Base-by-base conservation (phyloP, 1,140 invertebrate species). In the Pentalonia nigronervosa region DNA sequence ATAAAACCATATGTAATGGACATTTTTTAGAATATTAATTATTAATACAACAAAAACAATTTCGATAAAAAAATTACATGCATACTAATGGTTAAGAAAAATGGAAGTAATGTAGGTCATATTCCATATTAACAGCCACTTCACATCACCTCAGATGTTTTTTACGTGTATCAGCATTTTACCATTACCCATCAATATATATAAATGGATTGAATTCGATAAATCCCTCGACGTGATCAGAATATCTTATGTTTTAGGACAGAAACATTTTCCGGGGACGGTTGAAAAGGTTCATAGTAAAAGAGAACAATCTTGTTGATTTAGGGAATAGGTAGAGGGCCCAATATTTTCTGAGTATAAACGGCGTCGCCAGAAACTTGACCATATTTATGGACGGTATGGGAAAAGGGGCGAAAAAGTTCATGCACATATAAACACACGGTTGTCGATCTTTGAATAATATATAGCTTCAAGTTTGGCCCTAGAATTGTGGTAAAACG, bases 381-480 rank as follows among this genome's bases (percentile, higher is more conserved):
- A 53, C 87, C 48, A 48, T 53, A 50, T 88, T 89, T 50, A 89
- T 34, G 48, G 86, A 89, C 11, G n/a, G n/a, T 89, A 50, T 23
- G n/a, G 14, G 86, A 50, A 87, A 47, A 25, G 25, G 21, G 47
- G 47, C n/a, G 25, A 34, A 50, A 89, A 89, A 89, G 48, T 89
- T 89, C 20, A n/a, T 53, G 17, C 20, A 36, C 87, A 50, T 53
- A 53, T 34, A 53, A 50, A 88, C 86, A 50, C 86, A 34, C 30
- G 45, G 86, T 50, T 89, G 87, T 89, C 87, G 87, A 89, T 89
- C 87, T 89, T 53, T 89, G 87, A 89, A 89, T 53, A 89, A 89
- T 89, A 89, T 89, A 89, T 89, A 11, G 87, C 17, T 89, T 21
- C 7, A 89, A 53, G 48, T 53, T 89, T 88, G 20, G 47, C 17